Percentiles rank a stretch among this genome's conserved stretches.
Conservation (phyloP, 2,888 invertebrate genomes). For the Meta bourneti region DNA sequence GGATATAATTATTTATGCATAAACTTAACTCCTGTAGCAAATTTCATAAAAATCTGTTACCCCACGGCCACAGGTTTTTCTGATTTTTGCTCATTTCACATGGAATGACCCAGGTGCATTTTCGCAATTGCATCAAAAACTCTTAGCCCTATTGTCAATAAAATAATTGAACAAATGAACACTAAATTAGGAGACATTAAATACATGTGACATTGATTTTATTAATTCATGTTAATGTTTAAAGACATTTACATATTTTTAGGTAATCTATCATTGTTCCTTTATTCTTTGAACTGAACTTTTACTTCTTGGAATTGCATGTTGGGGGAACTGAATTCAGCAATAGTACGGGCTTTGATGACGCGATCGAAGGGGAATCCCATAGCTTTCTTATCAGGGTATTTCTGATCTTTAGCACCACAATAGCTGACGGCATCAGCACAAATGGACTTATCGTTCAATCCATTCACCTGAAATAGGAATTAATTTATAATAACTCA, state of each 20-base stretch:
- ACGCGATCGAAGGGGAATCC: slow-evolving; percentile 89
- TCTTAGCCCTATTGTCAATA: too few species aligned
- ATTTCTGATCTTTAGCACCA: slow-evolving; percentile 88
- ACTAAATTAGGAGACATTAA: too few species aligned
- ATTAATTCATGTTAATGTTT: slow-evolving; percentile 2
- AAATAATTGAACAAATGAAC: too few species aligned
- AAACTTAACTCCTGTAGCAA: too few species aligned
- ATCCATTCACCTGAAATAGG: slow-evolving; percentile 79
- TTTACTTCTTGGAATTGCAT: slow-evolving; percentile 84
- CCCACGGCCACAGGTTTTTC: too few species aligned
- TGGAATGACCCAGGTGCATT: too few species aligned
- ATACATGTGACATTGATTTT: slow-evolving; percentile 5
- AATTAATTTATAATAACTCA: background rate
- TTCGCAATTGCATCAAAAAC: too few species aligned
- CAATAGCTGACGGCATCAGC: slow-evolving; percentile 90
- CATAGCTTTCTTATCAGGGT: slow-evolving; percentile 91
- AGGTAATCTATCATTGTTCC: background rate
- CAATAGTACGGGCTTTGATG: slow-evolving; percentile 46
- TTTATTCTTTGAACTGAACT: slow-evolving; percentile 79
- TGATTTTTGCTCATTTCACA: too few species aligned
- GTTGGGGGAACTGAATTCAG: slow-evolving; percentile 77
- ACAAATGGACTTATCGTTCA: slow-evolving; percentile 82
- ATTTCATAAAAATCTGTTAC: too few species aligned
- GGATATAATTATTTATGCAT: too few species aligned
- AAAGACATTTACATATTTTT: background rate